phyloP scores from a whole-genome alignment of 2,888 invertebrate genomes.

The Orthosia gracilis region DNA sequence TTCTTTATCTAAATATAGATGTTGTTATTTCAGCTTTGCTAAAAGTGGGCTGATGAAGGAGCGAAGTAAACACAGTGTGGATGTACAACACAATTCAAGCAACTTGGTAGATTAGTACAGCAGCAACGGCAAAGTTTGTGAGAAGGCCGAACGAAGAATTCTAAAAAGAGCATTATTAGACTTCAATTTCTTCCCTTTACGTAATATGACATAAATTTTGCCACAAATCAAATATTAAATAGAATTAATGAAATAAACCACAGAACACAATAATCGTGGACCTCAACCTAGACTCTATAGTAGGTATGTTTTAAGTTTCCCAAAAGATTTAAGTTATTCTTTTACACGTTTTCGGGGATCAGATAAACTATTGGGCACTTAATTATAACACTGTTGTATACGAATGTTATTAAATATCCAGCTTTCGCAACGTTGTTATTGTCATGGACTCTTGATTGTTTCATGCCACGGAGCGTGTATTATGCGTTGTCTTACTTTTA shows the following conservation, averaged over 20 bases:
- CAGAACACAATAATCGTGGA: neutral
- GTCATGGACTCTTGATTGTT: slow-evolving; percentile 84
- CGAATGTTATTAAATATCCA: slow-evolving; percentile 35
- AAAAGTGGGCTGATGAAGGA: neutral
- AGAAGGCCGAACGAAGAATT: neutral
- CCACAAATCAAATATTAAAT: neutral
- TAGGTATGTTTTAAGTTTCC: neutral
- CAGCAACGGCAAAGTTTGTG: neutral
- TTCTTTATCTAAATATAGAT: no score
- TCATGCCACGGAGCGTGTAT: slow-evolving; percentile 76
- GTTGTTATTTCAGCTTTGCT: neutral
- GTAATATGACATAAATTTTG: neutral
- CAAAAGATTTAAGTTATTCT: neutral
- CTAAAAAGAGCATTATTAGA: neutral
- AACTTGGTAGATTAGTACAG: neutral
- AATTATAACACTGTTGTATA: neutral
- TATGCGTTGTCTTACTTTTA: slow-evolving; percentile 80
- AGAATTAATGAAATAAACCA: neutral
- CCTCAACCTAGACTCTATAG: no score
- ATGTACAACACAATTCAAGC: neutral
- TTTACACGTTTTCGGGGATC: neutral
- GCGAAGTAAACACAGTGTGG: neutral
- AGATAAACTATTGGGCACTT: slow-evolving; percentile 1
- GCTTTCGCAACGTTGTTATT: slow-evolving; percentile 61
- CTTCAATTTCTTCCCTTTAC: neutral